Conservation (phyloP, 37 sponge, comb jelly and placozoan genomes). For the Chondrilla cf. caribensis region DNA sequence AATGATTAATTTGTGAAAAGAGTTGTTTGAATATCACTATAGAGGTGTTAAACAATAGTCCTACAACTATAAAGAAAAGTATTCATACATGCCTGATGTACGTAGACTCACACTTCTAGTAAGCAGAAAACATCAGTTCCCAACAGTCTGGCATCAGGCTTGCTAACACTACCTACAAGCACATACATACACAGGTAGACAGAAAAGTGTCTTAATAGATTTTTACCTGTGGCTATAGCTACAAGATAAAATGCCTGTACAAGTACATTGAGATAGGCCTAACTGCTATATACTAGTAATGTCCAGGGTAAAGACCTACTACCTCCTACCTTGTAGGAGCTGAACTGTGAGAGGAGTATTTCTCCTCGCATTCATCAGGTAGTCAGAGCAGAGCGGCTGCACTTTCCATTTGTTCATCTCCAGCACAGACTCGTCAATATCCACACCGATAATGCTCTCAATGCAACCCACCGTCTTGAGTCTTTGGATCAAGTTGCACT, state of each 20-base stretch:
- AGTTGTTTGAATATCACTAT: too few relatives aligned
- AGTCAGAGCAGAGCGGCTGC: constrained; percentile 72
- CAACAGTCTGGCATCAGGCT: constrained; percentile 71
- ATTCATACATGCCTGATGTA: too few relatives aligned
- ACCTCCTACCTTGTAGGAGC: constrained; percentile 56
- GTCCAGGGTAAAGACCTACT: not conserved
- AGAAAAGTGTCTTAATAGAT: too few relatives aligned
- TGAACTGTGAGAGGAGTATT: constrained; percentile 51
- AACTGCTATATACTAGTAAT: not conserved
- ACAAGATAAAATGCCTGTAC: not conserved
- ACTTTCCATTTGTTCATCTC: constrained; percentile 19
- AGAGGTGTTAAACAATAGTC: too few relatives aligned
- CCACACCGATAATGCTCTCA: constrained; percentile 82
- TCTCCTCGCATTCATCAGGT: constrained; percentile 32
- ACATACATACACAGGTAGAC: constrained; percentile 4
- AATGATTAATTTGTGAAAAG: too few relatives aligned
- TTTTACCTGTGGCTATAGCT: not conserved
- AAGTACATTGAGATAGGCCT: not conserved
- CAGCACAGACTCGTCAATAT: constrained; percentile 59
- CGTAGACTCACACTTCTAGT: constrained; percentile 85
- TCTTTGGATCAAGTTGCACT: constrained; percentile 56
- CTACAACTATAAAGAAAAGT: too few relatives aligned
- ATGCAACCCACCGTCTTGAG: constrained; percentile 44
- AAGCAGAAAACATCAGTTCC: constrained; percentile 70
- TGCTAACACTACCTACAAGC: constrained; percentile 56